Percentiles rank a stretch among this genome's conserved stretches.
Evolutionary conservation across 2,797 vertebrate genomes (phyloP).

Genomic region (Hafferia zeledoni): DNA sequence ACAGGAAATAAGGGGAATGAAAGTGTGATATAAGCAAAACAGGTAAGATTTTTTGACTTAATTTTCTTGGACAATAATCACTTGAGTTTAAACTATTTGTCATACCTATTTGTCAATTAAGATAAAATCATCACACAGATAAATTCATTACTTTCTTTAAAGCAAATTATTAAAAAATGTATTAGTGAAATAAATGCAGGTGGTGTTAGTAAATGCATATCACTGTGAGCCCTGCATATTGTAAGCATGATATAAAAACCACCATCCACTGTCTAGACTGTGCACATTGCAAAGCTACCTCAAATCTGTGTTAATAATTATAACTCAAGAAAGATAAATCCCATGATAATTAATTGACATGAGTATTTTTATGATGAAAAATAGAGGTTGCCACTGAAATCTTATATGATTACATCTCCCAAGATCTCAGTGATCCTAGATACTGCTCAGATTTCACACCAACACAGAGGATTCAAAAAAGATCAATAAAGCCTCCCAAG

Average conservation of each 20-base stretch:
- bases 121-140: not conserved
- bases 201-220: not conserved
- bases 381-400: not conserved
- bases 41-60: not conserved
- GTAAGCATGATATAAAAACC: not conserved
- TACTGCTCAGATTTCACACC: not conserved
- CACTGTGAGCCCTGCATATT: not conserved
- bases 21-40: not conserved
- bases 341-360: not conserved
- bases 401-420: not conserved
- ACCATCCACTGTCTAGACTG: not conserved
- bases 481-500: not conserved
- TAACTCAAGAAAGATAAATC: not conserved
- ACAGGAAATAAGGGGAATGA: not conserved
- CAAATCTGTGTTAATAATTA: not conserved
- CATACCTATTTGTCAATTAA: not conserved
- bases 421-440: not conserved
- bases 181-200: not conserved
- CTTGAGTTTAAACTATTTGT: not conserved
- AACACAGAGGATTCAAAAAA: not conserved
- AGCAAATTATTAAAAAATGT: not conserved
- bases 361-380: not conserved
- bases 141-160: not conserved
- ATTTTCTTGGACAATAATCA: not conserved
- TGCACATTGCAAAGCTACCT: not conserved